Base-by-base conservation (phyloP, 2,888 invertebrate genomes). In the Oscheius onirici region DNA sequence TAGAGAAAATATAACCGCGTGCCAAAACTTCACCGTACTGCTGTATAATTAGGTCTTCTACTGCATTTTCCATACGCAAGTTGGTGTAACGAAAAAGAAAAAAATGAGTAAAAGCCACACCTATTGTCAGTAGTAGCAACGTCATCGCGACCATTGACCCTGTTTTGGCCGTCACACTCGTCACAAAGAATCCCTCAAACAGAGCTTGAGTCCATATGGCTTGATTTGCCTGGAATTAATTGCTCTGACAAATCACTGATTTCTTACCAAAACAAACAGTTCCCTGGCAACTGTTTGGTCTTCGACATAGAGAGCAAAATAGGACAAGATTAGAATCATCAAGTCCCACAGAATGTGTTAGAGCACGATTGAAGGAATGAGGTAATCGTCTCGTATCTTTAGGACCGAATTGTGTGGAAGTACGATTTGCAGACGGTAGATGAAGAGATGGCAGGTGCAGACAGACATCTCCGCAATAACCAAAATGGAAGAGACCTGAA, bases 401-500 rank as follows among this genome's bases (percentile, higher is more conserved):
- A 52, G 52, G 6, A 3, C 20, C 15, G 52, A 52, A 13, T 6
- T 52, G 6, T 20, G 22, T 13, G 17, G 52, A 0, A 52, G 52
- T 20, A 52, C 24, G 5, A 52, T 13, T 52, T 52, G 52, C 20
- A 52, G 24, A 3, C 52, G 17, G 24, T 52, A 52, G 52, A 22
- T 22, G 24, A 52, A 52, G 5, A 52, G 17, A 52, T 22, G 52
- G 13, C 24, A 22, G 5, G 52, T 52, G n/a, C 20, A n/a, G 13
- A 24, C 52, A 22, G 24, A 24, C 24, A 24, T 52, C 5, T 52
- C 52, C 3, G 52, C 24, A 8, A 52, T 17, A 6, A 52, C 24
- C 24, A 52, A 6, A 52, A 52, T 52, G n/a, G 52, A 52, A 22
- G 52, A 22, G 13, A 52, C 13, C 52, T 52, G 52, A 24, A 52